Evolutionary conservation across 2,113 vertebrate genomes (phyloP), one percentile per base, ranked within the genome.

Genomic region (Phaethon lepturus): DNA sequence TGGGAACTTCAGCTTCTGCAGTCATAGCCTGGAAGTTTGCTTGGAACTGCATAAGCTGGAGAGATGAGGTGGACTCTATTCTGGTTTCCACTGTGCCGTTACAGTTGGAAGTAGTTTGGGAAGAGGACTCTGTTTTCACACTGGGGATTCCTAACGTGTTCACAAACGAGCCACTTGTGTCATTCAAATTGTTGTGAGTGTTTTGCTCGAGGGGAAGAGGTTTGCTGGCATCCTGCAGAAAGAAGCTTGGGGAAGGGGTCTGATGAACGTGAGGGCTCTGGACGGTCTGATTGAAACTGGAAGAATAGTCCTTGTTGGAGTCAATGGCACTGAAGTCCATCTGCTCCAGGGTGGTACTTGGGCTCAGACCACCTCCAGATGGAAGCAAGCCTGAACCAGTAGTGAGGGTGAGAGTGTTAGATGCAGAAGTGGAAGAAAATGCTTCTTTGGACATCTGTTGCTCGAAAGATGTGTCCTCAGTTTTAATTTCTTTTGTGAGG

Each of bases 311-410:
- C 95, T 99, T 99, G 98, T 99, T 99, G 96, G 99, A 99, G 97
- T 99, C 99, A 52, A 99, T 99, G 47, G 99, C 99, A 45, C 99
- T 99, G 96, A 99, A 99, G 92, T 99, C 99, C 99, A 99, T 99
- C 97, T 99, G 99, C 97, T 99, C 99, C 97, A 99, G 97, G 52
- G 99, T 99, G 95, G 99, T 99, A 96, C 99, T 99, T 64, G 99
- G 99, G 88, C 99, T 99, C 86, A 99, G 98, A 86, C 99, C 99
- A 8, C 99, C 99, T 47, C 99, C 99, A 10, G 99, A 99, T 3
- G 99, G 99, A 95, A 99, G 98, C 91, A 99, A 98, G 88, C 99
- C 97, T 95, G 99, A 98, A 19, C 99, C 98, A 2, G 99, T 95
- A 9, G 98, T 98, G 93, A 99, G 98, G 73, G 98, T 98, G 28